Evolutionary conservation across 1,140 invertebrate genomes (phyloP).

Genomic region (Drosophila subobscura): DNA sequence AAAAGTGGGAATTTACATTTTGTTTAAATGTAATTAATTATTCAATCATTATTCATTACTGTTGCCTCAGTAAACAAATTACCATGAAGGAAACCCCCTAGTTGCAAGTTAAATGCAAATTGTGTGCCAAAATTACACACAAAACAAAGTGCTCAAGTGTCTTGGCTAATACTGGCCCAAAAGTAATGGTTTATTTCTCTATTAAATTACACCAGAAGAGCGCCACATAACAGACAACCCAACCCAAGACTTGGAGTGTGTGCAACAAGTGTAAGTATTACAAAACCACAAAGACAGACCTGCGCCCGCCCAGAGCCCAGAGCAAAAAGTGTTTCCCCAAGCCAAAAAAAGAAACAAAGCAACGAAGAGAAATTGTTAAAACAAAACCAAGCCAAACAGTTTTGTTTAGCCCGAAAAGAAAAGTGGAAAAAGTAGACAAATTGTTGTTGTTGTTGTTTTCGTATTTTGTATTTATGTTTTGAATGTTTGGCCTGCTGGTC

Average conservation of each 20-base stretch:
- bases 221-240: conserved; percentile 18
- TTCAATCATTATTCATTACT: neutral
- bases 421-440: conserved; percentile 5
- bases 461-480: conserved; percentile 45
- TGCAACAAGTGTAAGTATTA: conserved; percentile 49
- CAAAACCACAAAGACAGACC: conserved; percentile 11
- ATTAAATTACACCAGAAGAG: conserved; percentile 40
- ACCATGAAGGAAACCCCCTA: neutral
- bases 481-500: conserved; percentile 11
- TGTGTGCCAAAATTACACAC: conserved; percentile 8
- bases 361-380: conserved; percentile 33
- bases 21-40: too few species aligned
- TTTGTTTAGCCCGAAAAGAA: conserved; percentile 25
- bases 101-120: conserved; percentile 28
- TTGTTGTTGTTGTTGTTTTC: conserved; percentile 27
- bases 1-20: too few species aligned
- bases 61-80: conserved; percentile 8
- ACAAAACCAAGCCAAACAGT: conserved; percentile 16
- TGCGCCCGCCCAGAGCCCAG: conserved; percentile 8
- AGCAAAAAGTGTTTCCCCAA: neutral
- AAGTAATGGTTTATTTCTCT: conserved; percentile 39
- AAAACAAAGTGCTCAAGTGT: conserved; percentile 3
- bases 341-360: conserved; percentile 14
- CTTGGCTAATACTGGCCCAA: conserved; percentile 12
- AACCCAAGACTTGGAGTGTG: conserved; percentile 2